These are phyloP conservation scores for Colaptes auratus DNA, from an alignment of 2,113 vertebrate genomes.

Conservation along the genomic window DNA sequence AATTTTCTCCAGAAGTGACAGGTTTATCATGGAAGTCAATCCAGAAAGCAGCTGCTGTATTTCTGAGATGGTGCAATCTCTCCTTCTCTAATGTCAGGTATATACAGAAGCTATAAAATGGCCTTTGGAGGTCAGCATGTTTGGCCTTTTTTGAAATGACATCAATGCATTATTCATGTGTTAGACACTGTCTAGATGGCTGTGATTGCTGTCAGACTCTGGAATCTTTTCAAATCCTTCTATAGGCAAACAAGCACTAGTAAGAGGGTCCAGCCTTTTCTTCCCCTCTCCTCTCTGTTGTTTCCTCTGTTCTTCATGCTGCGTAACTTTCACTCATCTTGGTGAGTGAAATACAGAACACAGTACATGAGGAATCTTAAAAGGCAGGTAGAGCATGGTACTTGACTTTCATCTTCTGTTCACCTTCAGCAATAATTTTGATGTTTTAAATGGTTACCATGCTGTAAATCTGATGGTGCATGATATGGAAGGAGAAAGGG, in stretches of 20 bases:
- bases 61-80: constrained; percentile 11
- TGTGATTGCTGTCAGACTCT: not conserved
- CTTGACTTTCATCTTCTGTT: constrained; percentile 27
- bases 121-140: not conserved
- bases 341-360: not conserved
- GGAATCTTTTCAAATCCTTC: not conserved
- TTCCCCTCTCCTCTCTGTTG: not conserved
- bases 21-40: constrained; percentile 14
- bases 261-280: not conserved
- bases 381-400: not conserved
- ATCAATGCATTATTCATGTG: not conserved
- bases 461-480: not conserved
- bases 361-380: rapidly evolving
- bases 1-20: constrained; percentile 14
- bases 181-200: not conserved
- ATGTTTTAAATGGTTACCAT: constrained; percentile 10
- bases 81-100: not conserved
- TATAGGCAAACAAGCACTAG: not conserved
- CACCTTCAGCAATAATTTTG: constrained; percentile 19
- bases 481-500: not conserved
- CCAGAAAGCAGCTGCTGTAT: not conserved
- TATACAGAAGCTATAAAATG: not conserved
- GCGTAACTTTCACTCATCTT: not conserved
- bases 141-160: not conserved
- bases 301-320: not conserved